These are phyloP conservation scores for Rhodinocichla rosea DNA, from an alignment of 2,113 vertebrate species.

Conservation along the genomic window DNA sequence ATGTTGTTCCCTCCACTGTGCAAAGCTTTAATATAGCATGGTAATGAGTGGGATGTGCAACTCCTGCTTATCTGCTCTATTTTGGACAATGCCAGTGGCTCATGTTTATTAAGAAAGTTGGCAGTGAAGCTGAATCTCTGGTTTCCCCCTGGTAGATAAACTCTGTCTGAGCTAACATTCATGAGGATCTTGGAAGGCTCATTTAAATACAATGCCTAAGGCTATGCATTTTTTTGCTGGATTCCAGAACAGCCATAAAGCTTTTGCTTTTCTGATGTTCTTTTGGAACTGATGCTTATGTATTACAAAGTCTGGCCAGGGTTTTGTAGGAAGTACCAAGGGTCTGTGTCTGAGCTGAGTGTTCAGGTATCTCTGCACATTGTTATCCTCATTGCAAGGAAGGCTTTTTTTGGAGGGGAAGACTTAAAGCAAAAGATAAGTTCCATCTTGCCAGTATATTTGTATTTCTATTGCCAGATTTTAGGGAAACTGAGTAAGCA, in stretches of 20 bases:
- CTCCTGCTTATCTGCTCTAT: constrained; percentile 67
- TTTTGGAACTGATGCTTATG: constrained; percentile 33
- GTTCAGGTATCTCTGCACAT: background rate
- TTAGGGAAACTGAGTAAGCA: background rate
- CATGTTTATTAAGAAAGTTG: constrained; percentile 65
- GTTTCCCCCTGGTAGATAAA: constrained; percentile 53
- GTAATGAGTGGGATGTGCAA: constrained; percentile 60
- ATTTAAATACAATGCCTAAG: constrained; percentile 56
- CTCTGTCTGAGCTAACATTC: constrained; percentile 48
- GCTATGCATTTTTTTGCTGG: constrained; percentile 14
- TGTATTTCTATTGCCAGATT: background rate
- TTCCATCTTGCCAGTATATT: background rate
- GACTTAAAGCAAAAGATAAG: background rate
- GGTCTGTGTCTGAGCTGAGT: background rate
- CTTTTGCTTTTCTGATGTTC: constrained; percentile 56
- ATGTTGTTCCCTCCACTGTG: constrained; percentile 61
- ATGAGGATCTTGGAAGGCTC: constrained; percentile 51
- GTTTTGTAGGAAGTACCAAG: constrained; percentile 4
- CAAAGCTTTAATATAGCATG: constrained; percentile 52
- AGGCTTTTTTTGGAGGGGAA: background rate
- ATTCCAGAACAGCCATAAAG: constrained; percentile 9
- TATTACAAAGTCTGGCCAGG: background rate
- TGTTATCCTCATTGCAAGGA: background rate
- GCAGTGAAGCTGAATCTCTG: constrained; percentile 46
- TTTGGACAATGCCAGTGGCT: constrained; percentile 53